Conservation (phyloP, 2,113 vertebrate genomes). For the Hyla sarda region DNA sequence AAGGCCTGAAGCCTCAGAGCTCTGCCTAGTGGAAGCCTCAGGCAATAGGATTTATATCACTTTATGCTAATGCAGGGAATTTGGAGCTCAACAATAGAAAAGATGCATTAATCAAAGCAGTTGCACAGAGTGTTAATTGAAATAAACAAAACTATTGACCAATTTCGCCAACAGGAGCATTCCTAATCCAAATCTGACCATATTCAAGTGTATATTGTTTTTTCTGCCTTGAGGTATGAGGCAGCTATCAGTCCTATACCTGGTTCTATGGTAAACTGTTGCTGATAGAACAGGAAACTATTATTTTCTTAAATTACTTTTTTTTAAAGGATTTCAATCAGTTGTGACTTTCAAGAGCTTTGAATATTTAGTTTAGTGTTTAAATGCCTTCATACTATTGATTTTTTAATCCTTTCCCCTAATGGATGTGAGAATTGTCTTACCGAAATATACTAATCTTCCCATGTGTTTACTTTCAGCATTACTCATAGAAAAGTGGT, state of each 20-base stretch:
- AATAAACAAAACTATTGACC: too few relatives aligned
- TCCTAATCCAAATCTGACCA: too few relatives aligned
- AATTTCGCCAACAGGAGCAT: too few relatives aligned
- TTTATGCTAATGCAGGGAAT: too few relatives aligned
- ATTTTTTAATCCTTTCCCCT: slow-evolving; percentile 13
- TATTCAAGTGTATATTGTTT: too few relatives aligned
- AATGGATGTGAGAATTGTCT: slow-evolving; percentile 7
- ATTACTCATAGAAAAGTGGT: background rate
- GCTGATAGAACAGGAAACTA: background rate
- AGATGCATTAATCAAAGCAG: too few relatives aligned
- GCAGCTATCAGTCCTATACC: background rate
- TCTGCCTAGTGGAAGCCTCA: too few relatives aligned
- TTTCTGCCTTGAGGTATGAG: too few relatives aligned
- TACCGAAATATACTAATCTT: background rate
- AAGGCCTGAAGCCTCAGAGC: too few relatives aligned
- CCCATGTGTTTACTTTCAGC: background rate
- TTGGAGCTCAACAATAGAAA: too few relatives aligned
- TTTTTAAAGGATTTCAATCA: slow-evolving; percentile 6
- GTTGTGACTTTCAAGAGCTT: slow-evolving; percentile 2
- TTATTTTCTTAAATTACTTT: slow-evolving; percentile 14
- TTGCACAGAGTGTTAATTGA: too few relatives aligned
- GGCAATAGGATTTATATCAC: too few relatives aligned
- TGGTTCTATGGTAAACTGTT: background rate
- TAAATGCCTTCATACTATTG: slow-evolving; percentile 6
- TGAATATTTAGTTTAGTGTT: slow-evolving; percentile 20